Percentiles rank a stretch among this genome's conserved stretches.
Conservation (phyloP, 2,888 invertebrate genomes). For the Tupiocoris notatus region DNA sequence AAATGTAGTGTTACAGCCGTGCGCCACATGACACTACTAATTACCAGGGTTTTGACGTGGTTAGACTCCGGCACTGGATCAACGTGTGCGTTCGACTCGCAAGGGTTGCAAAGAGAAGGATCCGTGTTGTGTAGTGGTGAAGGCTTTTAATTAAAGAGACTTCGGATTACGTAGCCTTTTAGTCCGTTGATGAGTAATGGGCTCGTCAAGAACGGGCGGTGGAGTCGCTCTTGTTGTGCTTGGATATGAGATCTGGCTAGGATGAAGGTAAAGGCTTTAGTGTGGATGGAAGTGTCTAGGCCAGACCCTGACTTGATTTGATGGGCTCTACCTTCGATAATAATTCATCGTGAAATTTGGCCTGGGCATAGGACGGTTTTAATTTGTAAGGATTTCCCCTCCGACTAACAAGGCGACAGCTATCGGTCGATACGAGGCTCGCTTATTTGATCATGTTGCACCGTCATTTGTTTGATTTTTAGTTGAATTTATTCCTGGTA, state of each 20-base stretch:
- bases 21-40: conserved; percentile 33
- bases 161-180: conserved; percentile 36
- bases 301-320: neutral
- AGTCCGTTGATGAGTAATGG: conserved; percentile 38
- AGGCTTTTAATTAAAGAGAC: conserved; percentile 42
- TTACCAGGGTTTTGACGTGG: conserved; percentile 17
- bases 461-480: no score
- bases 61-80: neutral
- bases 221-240: neutral
- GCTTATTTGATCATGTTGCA: no score
- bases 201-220: conserved; percentile 17
- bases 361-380: neutral
- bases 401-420: neutral
- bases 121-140: conserved; percentile 1
- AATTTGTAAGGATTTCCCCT: neutral
- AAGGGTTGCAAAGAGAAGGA: neutral
- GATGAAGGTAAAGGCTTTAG: no score
- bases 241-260: neutral
- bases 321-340: neutral
- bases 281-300: neutral
- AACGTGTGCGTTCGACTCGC: neutral
- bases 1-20: neutral
- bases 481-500: no score
- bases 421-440: no score
- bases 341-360: neutral